Evolutionary conservation across 1,140 invertebrate species (phyloP).

Genomic region (Drosophila miranda): DNA sequence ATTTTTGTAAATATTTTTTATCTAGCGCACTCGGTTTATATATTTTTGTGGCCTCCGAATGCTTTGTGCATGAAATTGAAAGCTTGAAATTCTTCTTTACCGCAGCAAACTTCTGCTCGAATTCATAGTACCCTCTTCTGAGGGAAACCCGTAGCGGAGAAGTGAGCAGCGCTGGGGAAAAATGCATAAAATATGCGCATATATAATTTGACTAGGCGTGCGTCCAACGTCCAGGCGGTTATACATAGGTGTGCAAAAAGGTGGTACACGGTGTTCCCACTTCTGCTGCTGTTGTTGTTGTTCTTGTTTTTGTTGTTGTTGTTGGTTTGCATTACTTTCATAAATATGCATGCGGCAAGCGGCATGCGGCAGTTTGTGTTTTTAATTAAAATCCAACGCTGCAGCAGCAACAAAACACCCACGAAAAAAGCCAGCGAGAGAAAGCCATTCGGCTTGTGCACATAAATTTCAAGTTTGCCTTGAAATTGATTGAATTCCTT

Average conservation of each 20-base stretch:
- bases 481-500: slow-evolving; percentile 69
- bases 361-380: slow-evolving; percentile 68
- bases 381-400: slow-evolving; percentile 75
- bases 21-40: too few relatives aligned
- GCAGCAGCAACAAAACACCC: slow-evolving; percentile 18
- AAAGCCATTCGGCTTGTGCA: slow-evolving; percentile 14
- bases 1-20: too few relatives aligned
- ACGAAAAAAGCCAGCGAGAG: slow-evolving; percentile 8
- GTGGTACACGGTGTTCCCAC: slow-evolving; percentile 21
- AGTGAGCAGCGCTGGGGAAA: slow-evolving; percentile 66
- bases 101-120: too few relatives aligned
- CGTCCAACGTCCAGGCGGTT: slow-evolving; percentile 47
- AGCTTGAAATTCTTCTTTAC: too few relatives aligned
- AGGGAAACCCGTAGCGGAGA: slow-evolving; percentile 43
- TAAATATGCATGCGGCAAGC: slow-evolving; percentile 78
- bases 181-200: slow-evolving; percentile 79
- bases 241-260: slow-evolving; percentile 24
- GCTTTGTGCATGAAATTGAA: too few relatives aligned
- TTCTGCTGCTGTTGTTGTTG: slow-evolving; percentile 13
- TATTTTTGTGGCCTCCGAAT: too few relatives aligned
- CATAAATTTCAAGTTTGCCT: slow-evolving; percentile 57
- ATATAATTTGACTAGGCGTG: slow-evolving; percentile 76
- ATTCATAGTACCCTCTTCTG: too few relatives aligned
- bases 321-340: slow-evolving; percentile 68
- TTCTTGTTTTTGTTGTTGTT: slow-evolving; percentile 31